Percentiles rank a stretch among this genome's conserved stretches.
phyloP scores from a whole-genome alignment of 2,888 invertebrate species.

The Agrochola lota region DNA sequence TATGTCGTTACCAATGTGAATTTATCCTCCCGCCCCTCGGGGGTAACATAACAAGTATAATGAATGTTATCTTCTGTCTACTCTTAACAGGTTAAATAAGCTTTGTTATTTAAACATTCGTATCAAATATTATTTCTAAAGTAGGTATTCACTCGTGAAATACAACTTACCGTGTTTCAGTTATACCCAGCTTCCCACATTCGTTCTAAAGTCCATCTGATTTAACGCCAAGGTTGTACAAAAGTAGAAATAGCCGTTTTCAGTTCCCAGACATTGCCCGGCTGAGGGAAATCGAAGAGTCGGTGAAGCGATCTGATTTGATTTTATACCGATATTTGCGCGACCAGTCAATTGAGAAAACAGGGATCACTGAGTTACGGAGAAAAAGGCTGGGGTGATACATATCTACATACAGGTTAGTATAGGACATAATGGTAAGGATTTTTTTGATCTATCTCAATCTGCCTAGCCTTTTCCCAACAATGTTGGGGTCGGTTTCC shows the following conservation, averaged over 20 bases:
- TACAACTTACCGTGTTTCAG: not conserved
- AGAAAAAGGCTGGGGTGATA: constrained; percentile 3
- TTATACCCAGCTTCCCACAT: not conserved
- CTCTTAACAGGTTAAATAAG: not conserved
- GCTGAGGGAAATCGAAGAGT: constrained; percentile 43
- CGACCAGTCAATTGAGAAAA: constrained; percentile 61
- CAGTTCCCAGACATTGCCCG: constrained; percentile 43
- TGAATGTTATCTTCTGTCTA: not conserved
- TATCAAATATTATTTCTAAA: not conserved
- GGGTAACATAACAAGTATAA: not conserved
- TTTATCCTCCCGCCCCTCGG: not conserved
- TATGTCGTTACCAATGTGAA: not conserved
- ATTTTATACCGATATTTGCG: constrained; percentile 59
- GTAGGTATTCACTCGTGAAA: not conserved
- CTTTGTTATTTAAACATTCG: not conserved
- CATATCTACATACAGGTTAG: not conserved
- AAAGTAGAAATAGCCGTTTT: constrained; percentile 47
- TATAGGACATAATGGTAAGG: not conserved
- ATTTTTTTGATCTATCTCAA: not conserved
- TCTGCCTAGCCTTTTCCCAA: no score
- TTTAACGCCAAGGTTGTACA: constrained; percentile 27
- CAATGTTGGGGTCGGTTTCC: no score
- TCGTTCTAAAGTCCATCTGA: constrained; percentile 27
- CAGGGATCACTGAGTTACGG: constrained; percentile 54
- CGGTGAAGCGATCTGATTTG: constrained; percentile 49